These are phyloP conservation scores for Dicerorhinus sumatrensis DNA, from an alignment of 2,113 vertebrate genomes.

Conservation along the genomic window DNA sequence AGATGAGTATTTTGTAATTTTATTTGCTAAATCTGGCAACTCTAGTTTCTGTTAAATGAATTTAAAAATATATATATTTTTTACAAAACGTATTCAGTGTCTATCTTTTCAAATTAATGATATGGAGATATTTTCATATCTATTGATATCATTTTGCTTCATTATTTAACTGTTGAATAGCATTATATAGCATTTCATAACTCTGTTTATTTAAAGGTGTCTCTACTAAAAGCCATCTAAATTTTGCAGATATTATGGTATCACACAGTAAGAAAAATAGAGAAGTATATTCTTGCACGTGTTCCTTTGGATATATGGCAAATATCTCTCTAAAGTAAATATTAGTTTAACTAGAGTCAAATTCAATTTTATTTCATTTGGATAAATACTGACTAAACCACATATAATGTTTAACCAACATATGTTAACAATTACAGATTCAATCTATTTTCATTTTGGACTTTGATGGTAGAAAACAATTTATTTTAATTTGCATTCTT, in stretches of 20 bases:
- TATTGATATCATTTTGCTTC: not conserved
- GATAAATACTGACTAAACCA: not conserved
- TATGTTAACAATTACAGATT: not conserved
- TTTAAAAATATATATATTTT: not conserved
- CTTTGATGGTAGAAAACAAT: not conserved
- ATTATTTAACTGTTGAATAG: not conserved
- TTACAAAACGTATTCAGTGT: not conserved
- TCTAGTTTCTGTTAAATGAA: not conserved
- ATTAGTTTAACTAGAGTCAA: no score
- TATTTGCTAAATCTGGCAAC: not conserved
- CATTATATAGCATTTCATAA: not conserved
- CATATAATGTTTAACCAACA: not conserved
- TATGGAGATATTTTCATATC: not conserved
- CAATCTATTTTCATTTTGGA: not conserved
- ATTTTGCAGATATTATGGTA: not conserved
- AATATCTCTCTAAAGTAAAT: constrained; percentile 12
- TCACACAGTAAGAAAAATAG: not conserved
- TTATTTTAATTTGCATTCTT: not conserved
- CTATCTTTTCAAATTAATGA: not conserved
- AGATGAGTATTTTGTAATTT: not conserved
- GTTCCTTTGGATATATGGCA: not conserved
- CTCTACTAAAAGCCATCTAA: not conserved
- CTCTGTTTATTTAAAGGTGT: not conserved
- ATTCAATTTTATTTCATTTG: not conserved
- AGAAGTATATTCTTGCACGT: not conserved